Evolutionary conservation across 2,888 invertebrate genomes (phyloP), one percentile per base, ranked within the genome.

Genomic region (Polyommatus iphigenia): DNA sequence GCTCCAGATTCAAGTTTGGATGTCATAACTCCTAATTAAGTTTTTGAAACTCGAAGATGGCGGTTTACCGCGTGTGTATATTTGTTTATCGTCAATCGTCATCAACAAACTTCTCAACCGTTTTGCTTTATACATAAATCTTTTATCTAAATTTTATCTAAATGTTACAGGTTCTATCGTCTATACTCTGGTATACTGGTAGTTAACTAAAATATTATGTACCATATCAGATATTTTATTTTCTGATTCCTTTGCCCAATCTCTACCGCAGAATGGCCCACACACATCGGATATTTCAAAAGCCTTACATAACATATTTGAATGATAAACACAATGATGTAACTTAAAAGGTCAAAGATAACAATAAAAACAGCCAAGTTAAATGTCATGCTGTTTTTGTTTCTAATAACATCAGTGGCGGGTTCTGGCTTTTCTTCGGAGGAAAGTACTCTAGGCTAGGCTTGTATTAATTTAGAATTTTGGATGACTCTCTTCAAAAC

Each of bases 21-120:
- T 62, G 62, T 62, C 62, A 76, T 54, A 76, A 76, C 32, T 36
- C 13, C 62, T 71, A 36, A 71, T 71, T 71, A 71, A 36, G 36
- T 71, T 36, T 36, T 36, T 18, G 18, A 18, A 71, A 71, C 71
- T 71, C 24, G 24, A 24, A 24, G 24, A 62, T 24, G 10, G 62
- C 62, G 62, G 24, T 24, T 10, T 62, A 20, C 10, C 10, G 10
- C 10, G 10, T 62, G 59, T 10, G 59, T 62, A 8, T 20, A 24
- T 59, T 20, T 59, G 20, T 24, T 24, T 62, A 24, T 62, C 62
- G 24, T 20, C 13, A 24, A 46, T 62, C 62, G 20, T 20, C 62
- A 62, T 62, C 13, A 24, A 24, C 13, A 20, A 24, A 62, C 4
- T 62, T 62, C 8, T 71, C 18, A 36, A 71, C 15, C 36, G 18